Evolutionary conservation across 2,888 invertebrate genomes (phyloP).

Genomic region (Arrhopalites spinosus): DNA sequence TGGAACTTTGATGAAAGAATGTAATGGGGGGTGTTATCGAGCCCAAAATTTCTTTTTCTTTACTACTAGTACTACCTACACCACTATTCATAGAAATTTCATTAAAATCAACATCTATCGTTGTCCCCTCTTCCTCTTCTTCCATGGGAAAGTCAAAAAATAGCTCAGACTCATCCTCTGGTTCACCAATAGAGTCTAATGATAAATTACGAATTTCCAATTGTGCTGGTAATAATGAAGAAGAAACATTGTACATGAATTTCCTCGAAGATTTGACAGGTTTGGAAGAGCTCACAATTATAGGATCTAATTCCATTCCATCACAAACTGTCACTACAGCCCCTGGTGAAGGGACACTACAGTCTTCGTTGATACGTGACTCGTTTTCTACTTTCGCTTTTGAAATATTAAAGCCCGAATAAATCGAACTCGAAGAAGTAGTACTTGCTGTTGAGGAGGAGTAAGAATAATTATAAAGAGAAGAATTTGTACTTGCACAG

Average conservation of each 20-base stretch:
- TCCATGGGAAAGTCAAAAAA: constrained; percentile 40
- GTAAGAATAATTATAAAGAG: not conserved
- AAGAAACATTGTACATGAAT: not conserved
- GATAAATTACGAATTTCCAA: constrained; percentile 30
- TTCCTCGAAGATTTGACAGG: constrained; percentile 14
- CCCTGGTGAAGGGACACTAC: constrained; percentile 31
- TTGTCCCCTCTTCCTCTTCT: constrained; percentile 33
- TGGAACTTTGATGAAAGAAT: constrained; percentile 12
- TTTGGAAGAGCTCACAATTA: constrained; percentile 10
- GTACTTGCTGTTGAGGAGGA: not conserved
- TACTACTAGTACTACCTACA: not conserved
- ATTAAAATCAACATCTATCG: constrained; percentile 38
- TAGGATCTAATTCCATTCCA: constrained; percentile 31
- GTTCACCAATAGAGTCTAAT: constrained; percentile 34
- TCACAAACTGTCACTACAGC: constrained; percentile 34
- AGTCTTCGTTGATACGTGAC: constrained; percentile 12
- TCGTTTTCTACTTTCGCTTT: constrained; percentile 2
- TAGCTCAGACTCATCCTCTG: constrained; percentile 29
- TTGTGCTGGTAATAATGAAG: not conserved
- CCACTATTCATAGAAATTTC: constrained; percentile 30
- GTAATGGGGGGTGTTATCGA: not conserved
- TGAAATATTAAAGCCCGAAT: not conserved
- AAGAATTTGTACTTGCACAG: constrained; percentile 30
- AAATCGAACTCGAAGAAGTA: not conserved
- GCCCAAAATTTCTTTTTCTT: not conserved